Conservation (phyloP, 2,888 invertebrate genomes). For the Volucella inanis region DNA sequence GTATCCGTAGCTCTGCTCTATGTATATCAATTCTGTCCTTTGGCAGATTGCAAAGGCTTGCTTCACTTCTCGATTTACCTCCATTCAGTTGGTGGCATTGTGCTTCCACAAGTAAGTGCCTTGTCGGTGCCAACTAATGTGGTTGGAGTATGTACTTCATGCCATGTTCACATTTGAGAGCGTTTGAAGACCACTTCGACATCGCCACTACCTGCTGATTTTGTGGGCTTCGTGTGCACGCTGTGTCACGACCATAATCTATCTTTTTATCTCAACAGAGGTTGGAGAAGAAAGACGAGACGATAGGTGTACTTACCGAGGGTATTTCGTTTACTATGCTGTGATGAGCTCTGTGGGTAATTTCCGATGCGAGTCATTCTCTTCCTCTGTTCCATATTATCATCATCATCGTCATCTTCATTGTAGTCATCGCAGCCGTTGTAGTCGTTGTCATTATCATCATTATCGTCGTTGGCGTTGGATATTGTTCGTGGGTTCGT, state of each 20-base stretch:
- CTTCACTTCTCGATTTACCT: slow-evolving; percentile 68
- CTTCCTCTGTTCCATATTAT: no score
- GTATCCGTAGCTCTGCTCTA: background rate
- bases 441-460: slow-evolving; percentile 23
- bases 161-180: slow-evolving; percentile 1
- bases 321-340: background rate
- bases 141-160: slow-evolving; percentile 16
- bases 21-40: slow-evolving; percentile 46
- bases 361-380: slow-evolving; percentile 13
- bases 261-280: slow-evolving; percentile 31
- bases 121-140: slow-evolving; percentile 7
- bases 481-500: background rate
- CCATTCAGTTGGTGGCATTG: slow-evolving; percentile 3
- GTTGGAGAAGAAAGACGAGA: slow-evolving; percentile 53
- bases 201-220: slow-evolving; percentile 14
- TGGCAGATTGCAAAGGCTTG: slow-evolving; percentile 57
- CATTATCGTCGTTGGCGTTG: background rate
- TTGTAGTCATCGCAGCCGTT: slow-evolving; percentile 11
- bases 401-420: slow-evolving; percentile 3
- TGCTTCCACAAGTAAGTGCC: background rate
- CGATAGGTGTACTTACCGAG: slow-evolving; percentile 37
- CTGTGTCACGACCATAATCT: slow-evolving; percentile 52
- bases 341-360: slow-evolving; percentile 22
- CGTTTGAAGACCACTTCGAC: background rate
- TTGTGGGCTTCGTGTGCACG: slow-evolving; percentile 15